phyloP scores from a whole-genome alignment of 2,113 vertebrate genomes.

The Okapia johnstoni region DNA sequence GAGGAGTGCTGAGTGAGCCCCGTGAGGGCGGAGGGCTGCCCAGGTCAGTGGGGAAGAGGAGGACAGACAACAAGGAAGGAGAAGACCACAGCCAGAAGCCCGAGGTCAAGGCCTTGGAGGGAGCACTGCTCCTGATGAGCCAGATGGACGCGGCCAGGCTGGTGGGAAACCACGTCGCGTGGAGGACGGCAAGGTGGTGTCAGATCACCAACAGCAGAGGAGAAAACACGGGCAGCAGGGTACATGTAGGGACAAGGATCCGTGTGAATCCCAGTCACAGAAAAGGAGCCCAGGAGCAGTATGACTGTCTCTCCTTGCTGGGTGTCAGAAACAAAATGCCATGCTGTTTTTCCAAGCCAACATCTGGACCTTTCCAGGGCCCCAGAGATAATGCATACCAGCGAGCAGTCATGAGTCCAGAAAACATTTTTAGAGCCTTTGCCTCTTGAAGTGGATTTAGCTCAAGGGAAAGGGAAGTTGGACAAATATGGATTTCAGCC shows the following conservation, averaged over 20 bases:
- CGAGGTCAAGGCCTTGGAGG: neutral
- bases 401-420: neutral
- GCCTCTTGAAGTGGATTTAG: neutral
- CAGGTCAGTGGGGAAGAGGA: neutral
- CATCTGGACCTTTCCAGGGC: neutral
- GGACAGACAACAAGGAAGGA: neutral
- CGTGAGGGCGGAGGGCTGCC: neutral
- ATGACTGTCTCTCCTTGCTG: neutral
- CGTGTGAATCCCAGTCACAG: accelerated
- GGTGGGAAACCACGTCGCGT: accelerated
- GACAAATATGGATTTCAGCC: accelerated
- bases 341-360: neutral
- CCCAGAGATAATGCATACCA: neutral
- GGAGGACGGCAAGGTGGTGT: accelerated
- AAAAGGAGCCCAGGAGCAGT: neutral
- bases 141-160: accelerated
- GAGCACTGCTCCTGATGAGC: accelerated
- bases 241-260: accelerated
- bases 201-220: accelerated
- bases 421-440: neutral
- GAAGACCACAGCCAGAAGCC: neutral
- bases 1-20: neutral
- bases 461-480: neutral
- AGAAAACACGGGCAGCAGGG: accelerated
- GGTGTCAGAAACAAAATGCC: accelerated